Conservation (phyloP, 2,888 invertebrate species). For the Arenicola marina region DNA sequence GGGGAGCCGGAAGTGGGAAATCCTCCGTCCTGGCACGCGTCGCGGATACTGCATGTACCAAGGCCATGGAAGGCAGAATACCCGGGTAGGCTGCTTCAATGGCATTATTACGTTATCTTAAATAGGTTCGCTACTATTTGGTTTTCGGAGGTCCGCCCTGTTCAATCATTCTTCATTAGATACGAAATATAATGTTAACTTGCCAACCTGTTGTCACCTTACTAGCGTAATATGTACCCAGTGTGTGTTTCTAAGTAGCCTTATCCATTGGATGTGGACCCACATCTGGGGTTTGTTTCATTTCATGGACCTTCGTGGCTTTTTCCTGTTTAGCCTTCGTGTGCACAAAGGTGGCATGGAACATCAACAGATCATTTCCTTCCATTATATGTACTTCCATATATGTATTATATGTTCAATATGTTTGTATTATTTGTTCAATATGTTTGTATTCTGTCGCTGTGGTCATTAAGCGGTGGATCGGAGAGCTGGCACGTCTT, state of each 20-base stretch:
- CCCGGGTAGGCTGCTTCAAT: slow-evolving; percentile 14
- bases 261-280: no score
- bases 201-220: no score
- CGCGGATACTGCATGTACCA: slow-evolving; percentile 18
- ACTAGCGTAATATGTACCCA: no score
- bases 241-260: no score
- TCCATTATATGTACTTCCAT: no score
- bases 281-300: no score
- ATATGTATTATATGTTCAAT: neutral
- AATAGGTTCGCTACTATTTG: slow-evolving; percentile 4
- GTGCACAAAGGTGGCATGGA: no score
- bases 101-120: slow-evolving; percentile 6
- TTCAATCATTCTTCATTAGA: neutral
- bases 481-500: slow-evolving; percentile 52
- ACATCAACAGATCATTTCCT: no score
- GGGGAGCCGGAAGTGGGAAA: slow-evolving; percentile 30
- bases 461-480: no score
- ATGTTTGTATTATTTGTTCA: neutral
- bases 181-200: no score
- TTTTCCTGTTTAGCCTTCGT: no score
- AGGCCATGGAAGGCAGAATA: neutral
- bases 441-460: neutral
- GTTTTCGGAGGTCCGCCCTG: neutral
- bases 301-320: no score
- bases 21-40: slow-evolving; percentile 31